These are phyloP conservation scores for Carduelis carduelis DNA, from an alignment of 2,797 vertebrate genomes.

Conservation along the genomic window DNA sequence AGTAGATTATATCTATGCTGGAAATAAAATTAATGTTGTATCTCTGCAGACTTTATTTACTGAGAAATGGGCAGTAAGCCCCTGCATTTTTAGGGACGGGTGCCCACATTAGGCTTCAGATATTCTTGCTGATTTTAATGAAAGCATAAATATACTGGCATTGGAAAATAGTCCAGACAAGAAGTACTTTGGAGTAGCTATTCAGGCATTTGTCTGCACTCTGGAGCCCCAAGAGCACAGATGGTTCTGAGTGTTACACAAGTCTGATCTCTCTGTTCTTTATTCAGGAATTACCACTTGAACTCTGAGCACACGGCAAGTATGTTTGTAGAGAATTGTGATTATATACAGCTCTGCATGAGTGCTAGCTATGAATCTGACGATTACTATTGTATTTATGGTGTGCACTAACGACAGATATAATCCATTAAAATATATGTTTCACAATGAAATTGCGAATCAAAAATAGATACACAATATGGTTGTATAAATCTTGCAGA, in stretches of 20 bases:
- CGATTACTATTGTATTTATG: conserved; percentile 21
- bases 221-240: conserved; percentile 21
- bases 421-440: background rate
- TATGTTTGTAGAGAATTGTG: conserved; percentile 36
- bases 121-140: background rate
- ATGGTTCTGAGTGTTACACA: conserved; percentile 59
- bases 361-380: conserved; percentile 42
- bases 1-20: conserved; percentile 38
- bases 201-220: background rate
- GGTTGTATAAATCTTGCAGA: background rate
- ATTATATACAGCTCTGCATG: conserved; percentile 44
- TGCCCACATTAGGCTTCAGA: background rate
- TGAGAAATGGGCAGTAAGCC: background rate
- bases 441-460: background rate
- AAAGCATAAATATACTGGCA: background rate
- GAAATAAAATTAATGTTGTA: conserved; percentile 46
- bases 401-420: conserved; percentile 15
- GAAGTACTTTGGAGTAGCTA: background rate
- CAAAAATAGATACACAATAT: conserved; percentile 22
- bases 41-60: background rate
- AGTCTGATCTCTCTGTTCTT: conserved; percentile 57
- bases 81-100: background rate
- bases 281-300: conserved; percentile 51
- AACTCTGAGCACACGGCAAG: conserved; percentile 33
- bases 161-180: background rate